These are phyloP conservation scores for Drosophila koepferae DNA, from an alignment of 2,888 invertebrate species.

Conservation along the genomic window DNA sequence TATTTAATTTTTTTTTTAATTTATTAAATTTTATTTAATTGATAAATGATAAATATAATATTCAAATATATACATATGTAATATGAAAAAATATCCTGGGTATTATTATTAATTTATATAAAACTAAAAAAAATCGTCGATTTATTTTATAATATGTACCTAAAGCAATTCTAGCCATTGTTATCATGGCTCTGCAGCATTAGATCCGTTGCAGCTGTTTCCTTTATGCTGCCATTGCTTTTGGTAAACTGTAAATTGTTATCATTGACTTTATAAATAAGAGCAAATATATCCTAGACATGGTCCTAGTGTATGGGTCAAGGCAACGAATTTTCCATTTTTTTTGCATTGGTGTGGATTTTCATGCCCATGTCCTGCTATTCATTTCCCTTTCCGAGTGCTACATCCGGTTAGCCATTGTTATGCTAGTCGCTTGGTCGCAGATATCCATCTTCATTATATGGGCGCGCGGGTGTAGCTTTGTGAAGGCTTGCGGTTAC, in stretches of 20 bases:
- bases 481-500: conserved; percentile 53
- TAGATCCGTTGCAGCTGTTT: neutral
- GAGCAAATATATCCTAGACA: neutral
- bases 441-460: conserved; percentile 64
- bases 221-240: neutral
- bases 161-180: neutral
- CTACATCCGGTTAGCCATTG: conserved; percentile 70
- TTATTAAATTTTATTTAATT: too few relatives aligned
- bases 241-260: conserved; percentile 8
- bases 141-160: neutral
- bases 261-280: neutral
- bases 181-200: neutral
- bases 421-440: conserved; percentile 60
- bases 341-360: conserved; percentile 38
- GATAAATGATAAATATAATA: too few relatives aligned
- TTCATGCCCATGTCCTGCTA: conserved; percentile 62
- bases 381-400: conserved; percentile 81
- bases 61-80: too few relatives aligned
- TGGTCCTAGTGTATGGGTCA: conserved; percentile 21
- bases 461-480: conserved; percentile 25
- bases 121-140: neutral
- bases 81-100: too few relatives aligned
- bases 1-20: too few relatives aligned
- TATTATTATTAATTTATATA: too few relatives aligned
- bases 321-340: conserved; percentile 17